Conservation (phyloP, 2,888 invertebrate species). For the Dione vanillae region DNA sequence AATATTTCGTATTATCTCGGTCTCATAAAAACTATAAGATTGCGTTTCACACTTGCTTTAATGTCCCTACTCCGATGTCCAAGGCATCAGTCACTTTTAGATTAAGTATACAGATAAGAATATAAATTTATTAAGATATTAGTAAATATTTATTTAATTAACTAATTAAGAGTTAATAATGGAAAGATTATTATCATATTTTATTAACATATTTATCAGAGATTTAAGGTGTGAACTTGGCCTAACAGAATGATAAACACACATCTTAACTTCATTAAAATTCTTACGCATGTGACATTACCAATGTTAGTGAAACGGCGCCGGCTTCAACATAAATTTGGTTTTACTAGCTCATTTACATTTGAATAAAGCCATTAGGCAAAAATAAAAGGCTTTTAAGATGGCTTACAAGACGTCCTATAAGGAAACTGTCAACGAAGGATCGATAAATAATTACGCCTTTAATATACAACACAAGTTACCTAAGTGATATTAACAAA, state of each 20-base stretch:
- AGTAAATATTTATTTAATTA: background rate
- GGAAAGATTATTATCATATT: background rate
- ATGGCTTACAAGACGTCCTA: slow-evolving; percentile 4
- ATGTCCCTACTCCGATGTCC: too few relatives aligned
- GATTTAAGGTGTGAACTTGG: slow-evolving; percentile 27
- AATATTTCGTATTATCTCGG: too few relatives aligned
- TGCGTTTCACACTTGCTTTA: too few relatives aligned
- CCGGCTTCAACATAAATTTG: slow-evolving; percentile 57
- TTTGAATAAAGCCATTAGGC: slow-evolving; percentile 58
- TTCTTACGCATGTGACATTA: slow-evolving; percentile 46
- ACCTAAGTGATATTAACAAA: slow-evolving; percentile 21
- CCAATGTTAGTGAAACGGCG: slow-evolving; percentile 54
- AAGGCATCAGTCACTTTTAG: too few relatives aligned
- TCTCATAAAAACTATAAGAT: too few relatives aligned
- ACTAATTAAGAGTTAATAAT: slow-evolving; percentile 10
- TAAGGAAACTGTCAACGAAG: slow-evolving; percentile 25
- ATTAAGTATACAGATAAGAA: too few relatives aligned
- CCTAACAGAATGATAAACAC: slow-evolving; percentile 26
- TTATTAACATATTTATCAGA: slow-evolving; percentile 15
- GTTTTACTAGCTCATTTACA: slow-evolving; percentile 58
- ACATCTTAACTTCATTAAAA: slow-evolving; percentile 39
- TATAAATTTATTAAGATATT: too few relatives aligned
- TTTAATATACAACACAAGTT: slow-evolving; percentile 16
- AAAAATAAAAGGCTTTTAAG: slow-evolving; percentile 43
- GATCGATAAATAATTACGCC: slow-evolving; percentile 15